These are phyloP conservation scores for Euwallacea similis DNA, from an alignment of 1,140 invertebrate genomes.

Conservation along the genomic window DNA sequence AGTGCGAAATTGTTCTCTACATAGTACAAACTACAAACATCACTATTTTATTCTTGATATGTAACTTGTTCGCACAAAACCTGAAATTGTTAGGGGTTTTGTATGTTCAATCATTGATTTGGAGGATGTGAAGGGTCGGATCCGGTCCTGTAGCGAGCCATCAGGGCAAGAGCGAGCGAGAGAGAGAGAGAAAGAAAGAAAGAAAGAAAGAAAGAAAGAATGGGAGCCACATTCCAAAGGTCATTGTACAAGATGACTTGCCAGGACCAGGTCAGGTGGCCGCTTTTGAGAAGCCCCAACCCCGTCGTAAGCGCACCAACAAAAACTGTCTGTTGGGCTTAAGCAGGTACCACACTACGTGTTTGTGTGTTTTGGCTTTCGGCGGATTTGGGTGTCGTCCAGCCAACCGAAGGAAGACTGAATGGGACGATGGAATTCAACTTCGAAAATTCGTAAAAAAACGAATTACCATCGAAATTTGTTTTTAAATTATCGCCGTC, in stretches of 20 bases:
- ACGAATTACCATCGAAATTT: conserved; percentile 32
- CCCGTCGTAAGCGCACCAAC: conserved; percentile 25
- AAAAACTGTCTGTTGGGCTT: conserved; percentile 22
- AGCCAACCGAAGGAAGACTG: neutral
- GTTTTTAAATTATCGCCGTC: conserved; percentile 23
- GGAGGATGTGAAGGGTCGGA: neutral
- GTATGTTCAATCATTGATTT: no score
- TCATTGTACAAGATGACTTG: conserved; percentile 44
- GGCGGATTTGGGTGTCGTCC: conserved; percentile 18
- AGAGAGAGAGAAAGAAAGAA: conserved; percentile 8
- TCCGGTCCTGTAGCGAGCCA: conserved; percentile 11
- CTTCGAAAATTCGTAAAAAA: neutral
- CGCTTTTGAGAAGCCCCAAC: conserved; percentile 33
- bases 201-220: conserved; percentile 31
- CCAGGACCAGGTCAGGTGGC: conserved; percentile 43
- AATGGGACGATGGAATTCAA: neutral
- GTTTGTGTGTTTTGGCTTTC: conserved; percentile 31
- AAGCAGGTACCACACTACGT: conserved; percentile 32
- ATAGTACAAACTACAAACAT: no score
- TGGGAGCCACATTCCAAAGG: conserved; percentile 41
- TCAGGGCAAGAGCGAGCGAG: conserved; percentile 13
- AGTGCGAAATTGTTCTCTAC: no score
- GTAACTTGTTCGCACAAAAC: no score
- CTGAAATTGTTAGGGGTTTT: no score
- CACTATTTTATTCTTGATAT: no score